Evolutionary conservation across 30 jellyfish, hydroid and myxozoan species (phyloP), one percentile per base, ranked within the genome.

Genomic region (Aurelia coerulea): DNA sequence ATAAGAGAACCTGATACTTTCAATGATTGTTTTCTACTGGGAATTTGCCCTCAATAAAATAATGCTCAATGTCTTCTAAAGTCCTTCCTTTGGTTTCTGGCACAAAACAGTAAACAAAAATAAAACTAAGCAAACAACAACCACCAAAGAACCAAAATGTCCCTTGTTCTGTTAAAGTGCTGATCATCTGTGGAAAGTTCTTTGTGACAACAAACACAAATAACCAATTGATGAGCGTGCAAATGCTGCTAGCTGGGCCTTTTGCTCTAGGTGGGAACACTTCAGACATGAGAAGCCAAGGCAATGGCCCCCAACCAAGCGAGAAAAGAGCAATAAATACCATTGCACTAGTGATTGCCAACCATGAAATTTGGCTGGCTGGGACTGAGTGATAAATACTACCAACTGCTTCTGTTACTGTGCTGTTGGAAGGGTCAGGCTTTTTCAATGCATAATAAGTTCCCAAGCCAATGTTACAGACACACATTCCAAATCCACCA

Each of bases 241-340:
- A 91, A 52, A 95, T 90, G 59, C 97, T 94, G 37, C 97, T 62
- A n/a, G 97, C 99, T 31, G 77, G 80, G 0, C 98, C 99, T 41
- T 96, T 90, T 51, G 97, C 99, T 73, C 98, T 88, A 7, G 98
- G 97, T 62, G 99, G 99, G 80, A 95, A 90, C 16, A 95, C 73
- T 77, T 95, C 99, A 0, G 99, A 95, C 99, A 95, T 95, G 10
- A 90, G 84, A 72, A 95, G 91, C 99, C 99, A 95, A 10, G 99
- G 99, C 76, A 95, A 68, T 33, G 98, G 97, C 14, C 99, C 99
- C 99, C 99, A 95, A 2, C 99, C 97, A 58, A 95, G 52, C 4
- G 99, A 95, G 54, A 95, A 95, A 51, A 95, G 74, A 19, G 69
- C 73, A 46, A 85, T 85, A 74, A 84, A 95, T 50, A 90, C 53